phyloP scores from a whole-genome alignment of 2,113 vertebrate species.

The Taurulus bubalis region DNA sequence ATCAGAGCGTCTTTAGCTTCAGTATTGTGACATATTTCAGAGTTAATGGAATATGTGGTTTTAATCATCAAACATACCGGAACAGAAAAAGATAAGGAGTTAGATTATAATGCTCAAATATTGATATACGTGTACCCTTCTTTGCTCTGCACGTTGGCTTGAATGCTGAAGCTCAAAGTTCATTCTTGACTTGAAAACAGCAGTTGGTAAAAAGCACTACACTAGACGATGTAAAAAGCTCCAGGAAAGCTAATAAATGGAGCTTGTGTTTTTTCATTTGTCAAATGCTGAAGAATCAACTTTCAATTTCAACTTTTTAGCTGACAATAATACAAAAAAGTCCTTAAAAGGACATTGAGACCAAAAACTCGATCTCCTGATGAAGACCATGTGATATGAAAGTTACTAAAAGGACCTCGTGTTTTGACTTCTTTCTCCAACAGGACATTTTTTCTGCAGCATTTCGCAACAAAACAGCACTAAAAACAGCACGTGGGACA shows the following conservation, averaged over 20 bases:
- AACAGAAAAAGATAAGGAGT: neutral
- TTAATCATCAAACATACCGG: too few species aligned
- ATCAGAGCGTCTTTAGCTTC: too few species aligned
- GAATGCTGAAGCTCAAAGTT: neutral
- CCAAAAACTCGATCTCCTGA: neutral
- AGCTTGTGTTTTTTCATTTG: neutral
- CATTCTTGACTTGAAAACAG: neutral
- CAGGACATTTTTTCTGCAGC: neutral
- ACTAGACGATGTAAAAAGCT: neutral
- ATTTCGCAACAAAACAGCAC: neutral
- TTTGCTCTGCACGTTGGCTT: neutral
- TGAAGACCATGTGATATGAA: neutral
- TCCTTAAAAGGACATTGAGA: neutral
- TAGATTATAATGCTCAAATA: neutral
- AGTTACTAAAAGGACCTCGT: neutral
- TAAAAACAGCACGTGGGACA: fast-evolving
- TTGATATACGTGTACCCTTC: too few species aligned
- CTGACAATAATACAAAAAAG: neutral
- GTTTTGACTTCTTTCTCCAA: too few species aligned
- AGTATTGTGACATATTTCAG: too few species aligned
- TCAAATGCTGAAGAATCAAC: too few species aligned
- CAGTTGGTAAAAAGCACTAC: neutral
- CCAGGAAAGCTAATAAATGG: neutral
- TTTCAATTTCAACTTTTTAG: neutral
- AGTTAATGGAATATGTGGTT: too few species aligned